phyloP scores from a whole-genome alignment of 2,113 vertebrate genomes.

The Pelvicachromis taeniatus region DNA sequence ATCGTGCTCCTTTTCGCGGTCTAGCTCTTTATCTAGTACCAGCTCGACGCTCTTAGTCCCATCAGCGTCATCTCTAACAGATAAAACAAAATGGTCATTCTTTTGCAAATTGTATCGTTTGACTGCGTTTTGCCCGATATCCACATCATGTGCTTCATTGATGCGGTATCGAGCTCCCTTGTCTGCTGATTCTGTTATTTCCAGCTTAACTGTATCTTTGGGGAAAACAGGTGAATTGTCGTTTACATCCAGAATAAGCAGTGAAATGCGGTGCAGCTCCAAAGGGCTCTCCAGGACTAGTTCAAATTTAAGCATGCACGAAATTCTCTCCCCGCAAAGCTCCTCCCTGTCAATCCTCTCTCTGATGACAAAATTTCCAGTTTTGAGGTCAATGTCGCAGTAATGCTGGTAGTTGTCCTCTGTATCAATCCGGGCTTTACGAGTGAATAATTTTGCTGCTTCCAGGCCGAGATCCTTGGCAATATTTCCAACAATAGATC shows the following conservation, averaged over 20 bases:
- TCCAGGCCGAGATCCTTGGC: slow-evolving; percentile 70
- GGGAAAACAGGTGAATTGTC: slow-evolving; percentile 61
- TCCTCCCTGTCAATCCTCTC: slow-evolving; percentile 69
- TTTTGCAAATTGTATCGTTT: slow-evolving; percentile 61
- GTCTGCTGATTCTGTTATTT: slow-evolving; percentile 51
- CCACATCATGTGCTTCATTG: slow-evolving; percentile 65
- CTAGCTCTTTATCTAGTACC: slow-evolving; percentile 56
- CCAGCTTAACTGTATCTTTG: slow-evolving; percentile 16
- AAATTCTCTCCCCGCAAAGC: slow-evolving; percentile 50
- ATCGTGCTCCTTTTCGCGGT: slow-evolving; percentile 55
- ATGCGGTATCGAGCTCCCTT: slow-evolving; percentile 65
- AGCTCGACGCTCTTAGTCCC: slow-evolving; percentile 58
- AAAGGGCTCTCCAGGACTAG: slow-evolving; percentile 64
- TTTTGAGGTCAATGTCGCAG: slow-evolving; percentile 52
- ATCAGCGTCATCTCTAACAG: slow-evolving; percentile 31
- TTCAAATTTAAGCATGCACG: slow-evolving; percentile 68
- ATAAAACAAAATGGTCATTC: slow-evolving; percentile 62
- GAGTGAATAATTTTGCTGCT: slow-evolving; percentile 29
- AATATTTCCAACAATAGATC: slow-evolving; percentile 70
- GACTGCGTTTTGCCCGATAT: slow-evolving; percentile 71
- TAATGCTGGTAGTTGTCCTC: slow-evolving; percentile 41
- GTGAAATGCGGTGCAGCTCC: slow-evolving; percentile 56
- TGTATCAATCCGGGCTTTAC: slow-evolving; percentile 49
- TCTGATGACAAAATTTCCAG: slow-evolving; percentile 51
- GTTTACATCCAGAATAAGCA: slow-evolving; percentile 73